Base-by-base conservation (phyloP, 1,140 invertebrate species). In the Drosophila elegans region DNA sequence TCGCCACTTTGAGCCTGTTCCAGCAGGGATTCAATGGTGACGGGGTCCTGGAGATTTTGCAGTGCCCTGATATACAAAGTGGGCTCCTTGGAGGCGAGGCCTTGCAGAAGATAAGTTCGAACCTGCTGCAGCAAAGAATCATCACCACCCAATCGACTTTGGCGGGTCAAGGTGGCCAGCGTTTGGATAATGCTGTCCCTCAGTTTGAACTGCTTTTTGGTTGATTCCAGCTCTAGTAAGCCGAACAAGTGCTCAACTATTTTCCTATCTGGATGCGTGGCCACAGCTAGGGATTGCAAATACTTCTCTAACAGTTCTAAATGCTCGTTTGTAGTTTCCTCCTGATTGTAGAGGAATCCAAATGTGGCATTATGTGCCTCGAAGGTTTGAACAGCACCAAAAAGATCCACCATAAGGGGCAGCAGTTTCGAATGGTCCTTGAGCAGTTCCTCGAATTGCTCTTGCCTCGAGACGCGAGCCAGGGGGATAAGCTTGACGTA, bases 271-370 rank as follows among this genome's bases (percentile, higher is more conserved):
- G 95, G 95, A 76, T 95, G 93, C 6, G 94, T 93, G 11, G 94
- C 94, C 3, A 96, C 91, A 0, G 96, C 96, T 11, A 97, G 78
- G 0, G 95, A 94, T 94, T 96, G 95, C 1, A 97, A 92, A 90
- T 97, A 97, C 62, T 96, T 93, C 80, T 97, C 96, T 4, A 94
- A 94, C 12, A 94, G 90, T 55, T 96, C 95, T 44, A 94, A 76
- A 61, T 94, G 92, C 59, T 96, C 94, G 25, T 93, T 75, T 61
- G 94, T 90, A 2, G 68, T 73, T 2, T 94, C 94, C 2, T 92
- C 92, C 3, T 95, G 94, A 41, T 95, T 94, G 54, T 94, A 94
- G 1, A 96, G 92, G 38, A 94, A 88, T 49, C 95, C 94, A 92
- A 95, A 95, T 11, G 95, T 95, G 39, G 95, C 95, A 81, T 95